Evolutionary conservation across 1,140 invertebrate species (phyloP).

Genomic region (Teleopsis dalmanni): DNA sequence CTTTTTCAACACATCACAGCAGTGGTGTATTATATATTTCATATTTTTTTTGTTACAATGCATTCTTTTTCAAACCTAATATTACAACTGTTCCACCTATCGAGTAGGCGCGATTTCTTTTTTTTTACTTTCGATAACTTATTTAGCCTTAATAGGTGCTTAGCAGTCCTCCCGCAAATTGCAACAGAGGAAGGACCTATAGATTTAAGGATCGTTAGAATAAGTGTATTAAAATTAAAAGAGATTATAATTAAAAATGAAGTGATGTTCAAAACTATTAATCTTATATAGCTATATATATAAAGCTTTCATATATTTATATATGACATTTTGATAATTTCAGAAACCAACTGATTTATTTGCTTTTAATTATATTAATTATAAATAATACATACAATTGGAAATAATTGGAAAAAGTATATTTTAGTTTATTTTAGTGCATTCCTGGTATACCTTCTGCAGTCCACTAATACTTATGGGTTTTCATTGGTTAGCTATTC

Average conservation of each 20-base stretch:
- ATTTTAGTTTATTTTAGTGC: too few relatives aligned
- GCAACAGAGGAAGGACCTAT: not conserved
- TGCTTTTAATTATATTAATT: not conserved
- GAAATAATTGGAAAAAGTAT: not conserved
- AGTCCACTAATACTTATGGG: not conserved
- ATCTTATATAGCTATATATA: not conserved
- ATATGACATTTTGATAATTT: not conserved
- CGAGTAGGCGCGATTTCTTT: not conserved
- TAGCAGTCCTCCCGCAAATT: not conserved
- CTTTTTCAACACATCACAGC: too few relatives aligned
- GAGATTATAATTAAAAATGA: not conserved
- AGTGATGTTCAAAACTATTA: not conserved
- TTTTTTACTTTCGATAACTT: not conserved
- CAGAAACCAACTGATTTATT: not conserved
- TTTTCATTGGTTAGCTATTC: too few relatives aligned
- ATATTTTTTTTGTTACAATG: not conserved
- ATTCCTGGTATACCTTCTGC: not conserved
- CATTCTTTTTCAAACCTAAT: too few relatives aligned
- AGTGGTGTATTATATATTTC: not conserved
- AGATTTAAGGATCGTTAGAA: not conserved
- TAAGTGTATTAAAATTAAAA: not conserved
- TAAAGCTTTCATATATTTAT: too few relatives aligned
- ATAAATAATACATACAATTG: not conserved
- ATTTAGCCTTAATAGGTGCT: not conserved
- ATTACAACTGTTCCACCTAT: too few relatives aligned